A percentile compares a stretch with the other conserved stretches of the same genome.
phyloP scores from a whole-genome alignment of 2,888 invertebrate species.

The Acronicta psi region DNA sequence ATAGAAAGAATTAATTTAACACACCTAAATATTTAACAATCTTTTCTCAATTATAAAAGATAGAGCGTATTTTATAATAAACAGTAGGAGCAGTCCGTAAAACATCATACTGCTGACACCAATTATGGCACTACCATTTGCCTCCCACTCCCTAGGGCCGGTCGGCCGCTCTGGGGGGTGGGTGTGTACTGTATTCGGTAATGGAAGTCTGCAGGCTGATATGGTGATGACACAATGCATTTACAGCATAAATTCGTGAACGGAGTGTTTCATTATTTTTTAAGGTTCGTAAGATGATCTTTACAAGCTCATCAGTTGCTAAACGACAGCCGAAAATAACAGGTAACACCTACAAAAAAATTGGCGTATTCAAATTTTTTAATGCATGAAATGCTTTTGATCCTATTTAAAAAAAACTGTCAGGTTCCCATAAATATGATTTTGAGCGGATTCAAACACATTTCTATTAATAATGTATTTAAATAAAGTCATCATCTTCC shows the following conservation, averaged over 20 bases:
- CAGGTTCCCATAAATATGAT: too few species aligned
- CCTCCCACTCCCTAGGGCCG: slow-evolving; percentile 14
- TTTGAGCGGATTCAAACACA: too few species aligned
- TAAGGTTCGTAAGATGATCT: not conserved
- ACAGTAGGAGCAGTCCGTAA: slow-evolving; percentile 5
- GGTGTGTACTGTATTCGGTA: slow-evolving; percentile 14
- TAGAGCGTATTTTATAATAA: not conserved
- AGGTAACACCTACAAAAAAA: too few species aligned
- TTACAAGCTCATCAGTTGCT: not conserved
- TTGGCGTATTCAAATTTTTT: too few species aligned
- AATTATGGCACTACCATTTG: slow-evolving; percentile 26
- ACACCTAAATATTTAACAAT: too few species aligned
- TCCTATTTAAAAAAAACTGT: too few species aligned
- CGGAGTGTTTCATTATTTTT: not conserved
- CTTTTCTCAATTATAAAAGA: too few species aligned
- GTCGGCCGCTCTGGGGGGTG: slow-evolving; percentile 5
- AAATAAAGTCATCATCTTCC: too few species aligned
- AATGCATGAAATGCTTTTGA: too few species aligned
- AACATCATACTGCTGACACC: slow-evolving; percentile 9
- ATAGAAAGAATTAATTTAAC: too few species aligned
- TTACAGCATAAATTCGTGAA: not conserved
- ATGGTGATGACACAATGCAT: slow-evolving; percentile 17
- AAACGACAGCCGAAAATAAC: too few species aligned
- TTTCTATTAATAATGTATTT: too few species aligned
- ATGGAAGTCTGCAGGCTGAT: slow-evolving; percentile 11